These are phyloP conservation scores for Aplodontia rufa DNA, from an alignment of 2,113 vertebrate genomes.

Conservation along the genomic window DNA sequence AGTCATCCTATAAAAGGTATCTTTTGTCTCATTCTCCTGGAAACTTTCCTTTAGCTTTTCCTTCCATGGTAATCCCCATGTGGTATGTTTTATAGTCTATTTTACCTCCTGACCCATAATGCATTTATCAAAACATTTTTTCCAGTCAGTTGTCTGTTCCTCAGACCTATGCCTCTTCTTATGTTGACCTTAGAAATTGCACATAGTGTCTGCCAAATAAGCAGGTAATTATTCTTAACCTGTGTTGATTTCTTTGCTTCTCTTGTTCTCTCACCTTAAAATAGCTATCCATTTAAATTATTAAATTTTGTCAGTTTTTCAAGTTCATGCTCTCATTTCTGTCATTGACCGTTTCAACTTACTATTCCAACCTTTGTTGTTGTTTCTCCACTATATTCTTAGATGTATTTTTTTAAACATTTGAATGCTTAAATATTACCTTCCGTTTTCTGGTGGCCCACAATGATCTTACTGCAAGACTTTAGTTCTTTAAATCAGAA, in stretches of 20 bases:
- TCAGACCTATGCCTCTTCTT: accelerated
- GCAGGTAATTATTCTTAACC: background rate
- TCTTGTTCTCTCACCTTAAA: background rate
- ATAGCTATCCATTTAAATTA: background rate
- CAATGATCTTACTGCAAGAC: background rate
- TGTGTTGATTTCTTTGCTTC: background rate
- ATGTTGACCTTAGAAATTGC: background rate
- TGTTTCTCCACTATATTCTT: background rate
- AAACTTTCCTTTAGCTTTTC: background rate
- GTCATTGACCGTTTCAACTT: background rate
- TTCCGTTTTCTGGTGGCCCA: background rate
- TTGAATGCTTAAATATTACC: background rate
- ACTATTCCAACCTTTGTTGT: background rate
- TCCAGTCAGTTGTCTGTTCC: background rate
- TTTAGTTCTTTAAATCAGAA: background rate
- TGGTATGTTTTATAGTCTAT: background rate
- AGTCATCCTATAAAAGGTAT: background rate
- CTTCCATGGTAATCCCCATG: background rate
- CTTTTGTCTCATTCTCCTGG: background rate
- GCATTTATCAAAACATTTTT: background rate
- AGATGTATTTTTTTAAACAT: background rate
- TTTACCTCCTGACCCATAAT: background rate
- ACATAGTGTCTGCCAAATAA: background rate
- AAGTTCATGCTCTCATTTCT: background rate
- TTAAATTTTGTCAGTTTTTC: background rate